Evolutionary conservation across 1,140 invertebrate genomes (phyloP), one percentile per base, ranked within the genome.

Genomic region (Sarcophaga peregrina): DNA sequence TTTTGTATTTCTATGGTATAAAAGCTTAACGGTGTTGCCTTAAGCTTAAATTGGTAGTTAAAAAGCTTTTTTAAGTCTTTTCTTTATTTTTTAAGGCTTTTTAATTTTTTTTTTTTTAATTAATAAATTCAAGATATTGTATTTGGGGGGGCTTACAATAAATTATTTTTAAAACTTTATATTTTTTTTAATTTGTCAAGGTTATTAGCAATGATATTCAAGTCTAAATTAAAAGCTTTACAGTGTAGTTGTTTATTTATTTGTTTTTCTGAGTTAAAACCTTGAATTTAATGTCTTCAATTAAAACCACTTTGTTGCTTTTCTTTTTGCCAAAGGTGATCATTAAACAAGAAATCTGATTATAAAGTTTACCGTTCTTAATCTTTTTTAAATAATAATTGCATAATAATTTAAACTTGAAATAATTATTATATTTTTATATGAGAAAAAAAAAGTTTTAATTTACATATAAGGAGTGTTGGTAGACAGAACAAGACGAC

Each of bases 341-440:
- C 4, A 37, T 37, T 37, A 37, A 37, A 37, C 25, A 54, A 54
- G 52, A 54, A 75, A 75, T 46, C 45, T 75, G 46, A 10, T 75
- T 47, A 15, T 54, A 75, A 45, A 75, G 45, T 75, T 75, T 75
- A 46, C 73, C 45, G 45, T 75, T 47, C 48, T 80, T 80, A 80
- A 37, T 80, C 48, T 80, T 54, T 37, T 58, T 50, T 52, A n/a
- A n/a, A n/a, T n/a, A 78, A 52, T 78, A 50, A 78, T 78, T 78
- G 75, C 75, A 78, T 78, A 78, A 78, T 52, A 78, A 78, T 78
- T n/a, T 78, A 78, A 78, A 78, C 47, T 52, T 78, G 75, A 78
- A 25, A 50, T 78, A 20, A 48, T 17, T 76, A n/a, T n/a, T n/a
- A n/a, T n/a, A n/a, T n/a, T n/a, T n/a, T n/a, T n/a, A n/a, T n/a